phyloP scores from a whole-genome alignment of 2,888 invertebrate genomes.

The Galerucella pusilla region DNA sequence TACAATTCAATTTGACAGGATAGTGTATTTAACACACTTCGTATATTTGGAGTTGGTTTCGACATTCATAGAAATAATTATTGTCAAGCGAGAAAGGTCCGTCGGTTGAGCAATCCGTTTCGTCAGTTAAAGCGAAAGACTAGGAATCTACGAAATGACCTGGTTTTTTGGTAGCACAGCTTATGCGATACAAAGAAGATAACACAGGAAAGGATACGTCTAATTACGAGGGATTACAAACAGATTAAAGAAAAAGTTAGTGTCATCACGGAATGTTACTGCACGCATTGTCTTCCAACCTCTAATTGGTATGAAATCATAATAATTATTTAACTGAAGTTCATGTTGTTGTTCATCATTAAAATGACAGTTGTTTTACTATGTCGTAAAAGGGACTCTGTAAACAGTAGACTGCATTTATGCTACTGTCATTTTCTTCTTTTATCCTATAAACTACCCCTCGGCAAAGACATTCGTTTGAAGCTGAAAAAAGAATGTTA shows the following conservation, averaged over 20 bases:
- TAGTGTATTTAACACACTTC: neutral
- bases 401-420: neutral
- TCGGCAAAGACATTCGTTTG: too few relatives aligned
- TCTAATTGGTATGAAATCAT: constrained; percentile 38
- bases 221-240: constrained; percentile 24
- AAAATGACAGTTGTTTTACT: constrained; percentile 24
- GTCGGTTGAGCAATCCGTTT: neutral
- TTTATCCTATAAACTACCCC: too few relatives aligned
- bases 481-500: too few relatives aligned
- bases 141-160: constrained; percentile 13
- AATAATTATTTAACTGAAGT: constrained; percentile 30
- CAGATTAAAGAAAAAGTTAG: constrained; percentile 28
- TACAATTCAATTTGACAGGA: too few relatives aligned
- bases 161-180: constrained; percentile 15
- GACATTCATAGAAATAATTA: neutral
- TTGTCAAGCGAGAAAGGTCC: neutral
- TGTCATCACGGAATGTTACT: constrained; percentile 25
- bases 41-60: neutral
- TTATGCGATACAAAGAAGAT: constrained; percentile 29
- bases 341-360: constrained; percentile 31
- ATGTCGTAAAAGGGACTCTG: neutral
- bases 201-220: constrained; percentile 21
- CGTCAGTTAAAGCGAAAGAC: constrained; percentile 2
- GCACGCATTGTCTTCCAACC: constrained; percentile 22
- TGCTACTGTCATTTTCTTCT: too few relatives aligned